Evolutionary conservation across 2,113 vertebrate species (phyloP).

Genomic region (Muntiacus muntjak): DNA sequence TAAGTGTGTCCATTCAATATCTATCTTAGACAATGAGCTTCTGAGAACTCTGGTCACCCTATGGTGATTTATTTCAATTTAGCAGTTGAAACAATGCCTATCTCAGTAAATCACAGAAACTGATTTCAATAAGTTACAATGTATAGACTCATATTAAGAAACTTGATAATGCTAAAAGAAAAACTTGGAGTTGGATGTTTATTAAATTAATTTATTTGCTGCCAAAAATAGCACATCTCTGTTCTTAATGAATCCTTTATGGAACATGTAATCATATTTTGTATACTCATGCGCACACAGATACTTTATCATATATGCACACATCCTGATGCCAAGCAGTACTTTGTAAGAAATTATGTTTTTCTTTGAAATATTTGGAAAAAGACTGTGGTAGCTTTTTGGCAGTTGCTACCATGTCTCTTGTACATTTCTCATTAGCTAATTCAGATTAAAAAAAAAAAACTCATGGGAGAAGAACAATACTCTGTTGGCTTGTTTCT

Average conservation of each 20-base stretch:
- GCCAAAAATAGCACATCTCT: neutral
- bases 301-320: neutral
- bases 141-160: neutral
- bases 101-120: neutral
- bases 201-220: neutral
- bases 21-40: slow-evolving; percentile 41
- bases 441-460: neutral
- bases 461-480: neutral
- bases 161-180: neutral
- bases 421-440: neutral
- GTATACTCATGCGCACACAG: neutral
- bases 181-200: neutral
- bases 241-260: neutral
- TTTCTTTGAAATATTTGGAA: neutral
- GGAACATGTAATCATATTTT: neutral
- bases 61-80: slow-evolving; percentile 49
- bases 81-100: neutral
- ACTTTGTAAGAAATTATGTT: neutral
- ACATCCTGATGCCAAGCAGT: neutral
- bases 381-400: neutral
- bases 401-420: neutral
- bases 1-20: slow-evolving; percentile 3
- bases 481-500: neutral
- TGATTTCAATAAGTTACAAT: neutral
- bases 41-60: slow-evolving; percentile 10